Evolutionary conservation across 2,888 invertebrate genomes (phyloP).

Genomic region (Pristionchus mayeri): DNA sequence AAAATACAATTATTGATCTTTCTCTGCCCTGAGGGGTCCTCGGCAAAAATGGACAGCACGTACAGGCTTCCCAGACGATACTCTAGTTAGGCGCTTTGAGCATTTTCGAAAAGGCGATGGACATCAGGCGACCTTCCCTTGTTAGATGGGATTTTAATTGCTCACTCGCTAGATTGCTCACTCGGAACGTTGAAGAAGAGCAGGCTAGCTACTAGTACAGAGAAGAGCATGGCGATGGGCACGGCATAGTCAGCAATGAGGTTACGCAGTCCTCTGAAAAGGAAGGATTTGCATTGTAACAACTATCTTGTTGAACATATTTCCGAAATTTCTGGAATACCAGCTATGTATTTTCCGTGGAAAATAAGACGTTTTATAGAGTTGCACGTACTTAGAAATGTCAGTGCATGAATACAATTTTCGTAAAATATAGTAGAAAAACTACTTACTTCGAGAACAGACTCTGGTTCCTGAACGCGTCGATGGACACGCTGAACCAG

Average conservation of each 20-base stretch:
- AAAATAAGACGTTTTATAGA: neutral
- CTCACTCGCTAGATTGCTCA: too few relatives aligned
- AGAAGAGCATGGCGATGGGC: constrained; percentile 56
- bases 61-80: too few relatives aligned
- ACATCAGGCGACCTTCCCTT: too few relatives aligned
- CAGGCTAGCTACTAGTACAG: constrained; percentile 56
- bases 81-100: too few relatives aligned
- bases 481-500: constrained; percentile 24
- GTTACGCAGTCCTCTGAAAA: constrained; percentile 51
- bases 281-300: neutral
- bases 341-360: neutral
- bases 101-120: too few relatives aligned
- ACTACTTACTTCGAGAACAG: neutral
- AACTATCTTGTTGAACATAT: neutral
- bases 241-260: constrained; percentile 62
- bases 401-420: too few relatives aligned
- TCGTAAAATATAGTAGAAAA: too few relatives aligned
- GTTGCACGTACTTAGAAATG: neutral
- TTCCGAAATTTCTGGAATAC: neutral
- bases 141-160: too few relatives aligned
- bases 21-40: too few relatives aligned
- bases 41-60: too few relatives aligned
- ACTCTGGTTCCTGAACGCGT: constrained; percentile 9
- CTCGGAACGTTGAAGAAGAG: constrained; percentile 57
- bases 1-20: too few relatives aligned